phyloP scores from a whole-genome alignment of 2,888 invertebrate genomes.

The Chrysomela aeneicollis region DNA sequence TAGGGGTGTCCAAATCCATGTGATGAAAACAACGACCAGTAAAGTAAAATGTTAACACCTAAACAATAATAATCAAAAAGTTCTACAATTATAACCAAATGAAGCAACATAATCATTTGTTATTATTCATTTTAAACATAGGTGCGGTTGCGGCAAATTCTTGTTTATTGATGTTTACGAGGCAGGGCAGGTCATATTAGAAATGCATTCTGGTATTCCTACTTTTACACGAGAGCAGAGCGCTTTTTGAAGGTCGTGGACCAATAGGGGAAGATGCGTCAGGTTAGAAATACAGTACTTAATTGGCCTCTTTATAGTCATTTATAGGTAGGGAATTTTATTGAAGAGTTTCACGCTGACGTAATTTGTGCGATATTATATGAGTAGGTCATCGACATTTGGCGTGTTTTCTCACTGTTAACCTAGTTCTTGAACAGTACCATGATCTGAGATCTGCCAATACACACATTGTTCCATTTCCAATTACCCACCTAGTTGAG shows the following conservation, averaged over 20 bases:
- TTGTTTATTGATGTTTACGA: conserved; percentile 27
- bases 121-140: conserved; percentile 22
- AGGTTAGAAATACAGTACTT: too few relatives aligned
- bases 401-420: conserved; percentile 14
- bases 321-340: neutral
- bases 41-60: too few relatives aligned
- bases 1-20: too few relatives aligned
- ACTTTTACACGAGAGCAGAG: neutral
- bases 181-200: conserved; percentile 17
- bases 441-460: neutral
- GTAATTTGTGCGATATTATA: conserved; percentile 16
- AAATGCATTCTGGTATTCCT: neutral
- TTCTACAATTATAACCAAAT: neutral
- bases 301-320: neutral
- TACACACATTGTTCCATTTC: too few relatives aligned
- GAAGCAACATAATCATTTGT: neutral
- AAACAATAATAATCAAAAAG: neutral
- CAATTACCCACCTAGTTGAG: too few relatives aligned
- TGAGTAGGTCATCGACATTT: conserved; percentile 25
- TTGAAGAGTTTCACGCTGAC: neutral
- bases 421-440: conserved; percentile 25
- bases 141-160: conserved; percentile 32
- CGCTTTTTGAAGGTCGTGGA: conserved; percentile 12
- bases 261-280: neutral
- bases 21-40: too few relatives aligned